Base-by-base conservation (phyloP, 2,888 invertebrate genomes). In the Pseudococcus jackbeardsleyi region DNA sequence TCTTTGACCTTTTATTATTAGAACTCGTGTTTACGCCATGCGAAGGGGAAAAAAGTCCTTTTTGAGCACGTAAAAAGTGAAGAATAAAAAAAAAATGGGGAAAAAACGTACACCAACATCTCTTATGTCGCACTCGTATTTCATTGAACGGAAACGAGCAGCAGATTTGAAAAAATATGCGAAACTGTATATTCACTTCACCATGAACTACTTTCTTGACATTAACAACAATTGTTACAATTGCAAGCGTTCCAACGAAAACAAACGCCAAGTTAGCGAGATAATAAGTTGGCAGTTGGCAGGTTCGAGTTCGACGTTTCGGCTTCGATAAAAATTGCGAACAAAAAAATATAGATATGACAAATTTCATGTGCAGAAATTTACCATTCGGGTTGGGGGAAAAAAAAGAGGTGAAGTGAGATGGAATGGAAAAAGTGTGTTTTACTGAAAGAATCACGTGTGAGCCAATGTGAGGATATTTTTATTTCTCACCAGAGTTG, bases 171-270 rank as follows among this genome's bases (percentile, higher is more conserved):
- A 82, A 82, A 82, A 82, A 82, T 82, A 82, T 72, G 33, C 72
- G 33, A 82, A 82, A 82, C 42, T 82, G 46, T 77, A 46, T 82
- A 46, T 72, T 72, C 72, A 46, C 79, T 82, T 82, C 79, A 82
- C 79, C 79, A 82, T 82, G 79, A 82, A 82, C 79, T 82, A 82
- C 79, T 82, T 82, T 82, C 79, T 42, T 46, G 46, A 82, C 79
- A 42, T 72, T 72, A 72, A 72, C 79, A 42, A 42, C 79, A 82
- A 82, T 82, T 72, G 72, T 33, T 72, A 82, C 42, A 82, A 82
- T 82, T 46, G 79, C 46, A 46, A 82, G 46, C 46, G 79, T 82
- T 82, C 42, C 42, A 82, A 82, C 79, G 79, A 82, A 82, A 46
- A 82, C 46, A 82, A 82, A 82, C 79, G 46, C 79, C 79, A 82